Base-by-base conservation (phyloP, 1,140 invertebrate species). In the Ostrea edulis region DNA sequence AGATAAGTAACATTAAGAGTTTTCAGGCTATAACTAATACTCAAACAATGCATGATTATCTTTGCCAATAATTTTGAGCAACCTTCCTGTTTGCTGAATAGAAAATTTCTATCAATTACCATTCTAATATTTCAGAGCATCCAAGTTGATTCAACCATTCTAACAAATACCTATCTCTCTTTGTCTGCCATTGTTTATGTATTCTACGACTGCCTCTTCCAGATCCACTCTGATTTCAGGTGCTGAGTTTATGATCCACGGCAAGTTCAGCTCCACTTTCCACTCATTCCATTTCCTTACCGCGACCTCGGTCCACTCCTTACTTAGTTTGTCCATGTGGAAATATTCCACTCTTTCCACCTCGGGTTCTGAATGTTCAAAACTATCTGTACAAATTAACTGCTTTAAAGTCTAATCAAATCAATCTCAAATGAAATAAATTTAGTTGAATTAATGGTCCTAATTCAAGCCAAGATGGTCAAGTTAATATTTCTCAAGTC, bases 191-290 rank as follows among this genome's bases (percentile, higher is more conserved):
- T 53, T 25, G 17, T 52, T n/a, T 12, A 53, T 54, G 44, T 53
- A 83, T 22, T 52, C 22, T 8, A n/a, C 12, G 2, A 83, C 82
- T 25, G 53, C 53, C n/a, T 83, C 82, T 52, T 52, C 25, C 53
- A 29, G 29, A 35, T 77, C 22, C 9, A 77, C 9, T 29, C 68
- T 77, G 22, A 29, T 25, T 0, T 77, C 25, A 29, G 68, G 22
- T 14, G 68, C 7, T 4, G 68, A 25, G 68, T 77, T 22, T 22
- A 77, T 25, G 29, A 29, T 77, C 68, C 68, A 77, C 3, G 25
- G 29, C 68, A 77, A 25, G 25, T 77, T 77, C 2, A 77, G 25
- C 68, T 77, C 68, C 68, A 77, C 68, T 35, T 25, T 77, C 68
- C 68, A 77, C 9, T 14, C 29, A 35, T 77, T 77, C 68, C 68